Evolutionary conservation across 2,888 invertebrate genomes (phyloP).

Genomic region (Timandra comae): DNA sequence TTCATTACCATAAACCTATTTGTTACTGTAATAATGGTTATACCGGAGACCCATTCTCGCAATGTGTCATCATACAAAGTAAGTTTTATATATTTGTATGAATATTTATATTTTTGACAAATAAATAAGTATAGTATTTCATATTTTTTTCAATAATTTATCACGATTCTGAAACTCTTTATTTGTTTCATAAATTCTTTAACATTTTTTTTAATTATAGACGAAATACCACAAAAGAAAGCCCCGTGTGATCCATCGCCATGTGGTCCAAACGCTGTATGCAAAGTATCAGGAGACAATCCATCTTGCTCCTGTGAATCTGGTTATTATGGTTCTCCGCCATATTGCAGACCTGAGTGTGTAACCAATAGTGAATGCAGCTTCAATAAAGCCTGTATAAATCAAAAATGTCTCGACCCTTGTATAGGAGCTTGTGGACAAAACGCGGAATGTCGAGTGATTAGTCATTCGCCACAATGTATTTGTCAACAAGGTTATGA

Average conservation of each 20-base stretch:
- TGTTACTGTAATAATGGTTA: constrained; percentile 85
- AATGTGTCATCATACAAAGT: constrained; percentile 68
- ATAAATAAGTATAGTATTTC: too few species aligned
- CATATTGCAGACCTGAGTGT: constrained; percentile 89
- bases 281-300: constrained; percentile 69
- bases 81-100: constrained; percentile 26
- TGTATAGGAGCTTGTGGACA: constrained; percentile 88
- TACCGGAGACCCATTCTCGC: constrained; percentile 88
- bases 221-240: constrained; percentile 37
- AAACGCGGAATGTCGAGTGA: constrained; percentile 84
- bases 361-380: constrained; percentile 88
- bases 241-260: constrained; percentile 82
- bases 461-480: constrained; percentile 92
- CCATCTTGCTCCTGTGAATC: constrained; percentile 84
- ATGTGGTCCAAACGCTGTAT: constrained; percentile 88
- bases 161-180: too few species aligned
- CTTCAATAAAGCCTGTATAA: constrained; percentile 85
- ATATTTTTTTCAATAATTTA: too few species aligned
- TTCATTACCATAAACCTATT: constrained; percentile 90
- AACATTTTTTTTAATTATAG: constrained; percentile 25
- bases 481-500: constrained; percentile 82
- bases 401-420: constrained; percentile 87
- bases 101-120: too few species aligned
- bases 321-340: constrained; percentile 84
- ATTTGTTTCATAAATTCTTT: too few species aligned